A percentile compares a stretch with the other conserved stretches of the same genome.
phyloP scores from a whole-genome alignment of 2,113 vertebrate genomes.

The Zingel zingel region DNA sequence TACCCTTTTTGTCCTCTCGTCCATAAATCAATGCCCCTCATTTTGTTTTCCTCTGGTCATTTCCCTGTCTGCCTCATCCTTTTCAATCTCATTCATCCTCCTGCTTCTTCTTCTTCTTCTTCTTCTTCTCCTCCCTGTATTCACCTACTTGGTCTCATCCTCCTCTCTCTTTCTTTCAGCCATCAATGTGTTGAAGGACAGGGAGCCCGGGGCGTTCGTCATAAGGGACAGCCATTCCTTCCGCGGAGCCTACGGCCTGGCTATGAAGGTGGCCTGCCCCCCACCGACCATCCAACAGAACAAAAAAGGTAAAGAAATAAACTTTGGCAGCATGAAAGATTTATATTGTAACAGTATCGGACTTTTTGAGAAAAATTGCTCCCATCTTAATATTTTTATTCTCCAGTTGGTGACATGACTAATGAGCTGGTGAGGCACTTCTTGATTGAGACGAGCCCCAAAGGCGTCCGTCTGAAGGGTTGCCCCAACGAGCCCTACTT shows the following conservation, averaged over 20 bases:
- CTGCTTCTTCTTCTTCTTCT: not conserved
- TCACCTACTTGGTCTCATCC: not conserved
- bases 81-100: not conserved
- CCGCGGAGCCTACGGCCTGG: slow-evolving; percentile 95
- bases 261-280: slow-evolving; percentile 97
- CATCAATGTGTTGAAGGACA: slow-evolving; percentile 92
- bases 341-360: not conserved
- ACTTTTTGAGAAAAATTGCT: not conserved
- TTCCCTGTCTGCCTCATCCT: not conserved
- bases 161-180: slow-evolving; percentile 78
- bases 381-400: not conserved
- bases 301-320: slow-evolving; percentile 90
- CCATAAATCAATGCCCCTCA: not conserved
- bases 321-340: not conserved
- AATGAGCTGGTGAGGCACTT: slow-evolving; percentile 97
- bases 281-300: slow-evolving; percentile 93
- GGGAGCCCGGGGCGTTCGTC: slow-evolving; percentile 95
- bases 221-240: slow-evolving; percentile 98
- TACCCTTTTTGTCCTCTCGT: not conserved
- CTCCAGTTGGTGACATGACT: slow-evolving; percentile 87
- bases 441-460: slow-evolving; percentile 95
- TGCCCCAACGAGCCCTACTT: slow-evolving; percentile 97
- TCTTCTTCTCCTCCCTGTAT: no score
- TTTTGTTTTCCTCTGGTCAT: not conserved
- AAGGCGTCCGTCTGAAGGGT: slow-evolving; percentile 97